Percentiles rank a stretch among this genome's conserved stretches.
Conservation (phyloP, 2,113 vertebrate genomes). For the Nycticebus coucang region DNA sequence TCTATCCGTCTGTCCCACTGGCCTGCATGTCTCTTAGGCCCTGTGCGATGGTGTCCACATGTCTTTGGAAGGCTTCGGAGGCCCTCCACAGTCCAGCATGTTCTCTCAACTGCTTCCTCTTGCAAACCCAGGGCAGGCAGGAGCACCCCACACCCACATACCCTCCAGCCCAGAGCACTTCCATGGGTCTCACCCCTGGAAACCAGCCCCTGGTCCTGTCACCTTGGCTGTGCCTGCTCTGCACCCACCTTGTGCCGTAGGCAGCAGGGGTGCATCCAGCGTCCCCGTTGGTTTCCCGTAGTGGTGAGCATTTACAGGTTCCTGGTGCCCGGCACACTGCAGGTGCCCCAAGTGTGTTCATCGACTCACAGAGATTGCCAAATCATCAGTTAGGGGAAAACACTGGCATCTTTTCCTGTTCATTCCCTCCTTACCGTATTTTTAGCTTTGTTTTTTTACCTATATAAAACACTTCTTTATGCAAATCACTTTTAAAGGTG, state of each 20-base stretch:
- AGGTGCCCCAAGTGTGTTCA: background rate
- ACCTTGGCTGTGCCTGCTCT: background rate
- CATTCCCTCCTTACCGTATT: background rate
- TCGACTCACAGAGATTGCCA: background rate
- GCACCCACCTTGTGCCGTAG: background rate
- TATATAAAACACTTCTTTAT: background rate
- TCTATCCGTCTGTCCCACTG: background rate
- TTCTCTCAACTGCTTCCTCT: no score
- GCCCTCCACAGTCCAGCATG: background rate
- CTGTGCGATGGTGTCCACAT: background rate
- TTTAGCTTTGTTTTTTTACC: background rate
- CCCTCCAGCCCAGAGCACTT: background rate
- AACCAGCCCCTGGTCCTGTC: background rate
- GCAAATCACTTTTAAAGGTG: background rate
- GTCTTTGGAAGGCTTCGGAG: background rate
- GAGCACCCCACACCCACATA: no score
- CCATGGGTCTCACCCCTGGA: background rate
- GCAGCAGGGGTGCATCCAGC: no score
- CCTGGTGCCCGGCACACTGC: background rate
- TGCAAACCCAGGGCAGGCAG: background rate
- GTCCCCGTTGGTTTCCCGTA: background rate
- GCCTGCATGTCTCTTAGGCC: background rate
- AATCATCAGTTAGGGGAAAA: background rate
- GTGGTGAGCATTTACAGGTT: background rate
- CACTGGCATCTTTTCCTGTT: background rate